phyloP scores from a whole-genome alignment of 2,113 vertebrate species.

The Cricetomys ansorgei region DNA sequence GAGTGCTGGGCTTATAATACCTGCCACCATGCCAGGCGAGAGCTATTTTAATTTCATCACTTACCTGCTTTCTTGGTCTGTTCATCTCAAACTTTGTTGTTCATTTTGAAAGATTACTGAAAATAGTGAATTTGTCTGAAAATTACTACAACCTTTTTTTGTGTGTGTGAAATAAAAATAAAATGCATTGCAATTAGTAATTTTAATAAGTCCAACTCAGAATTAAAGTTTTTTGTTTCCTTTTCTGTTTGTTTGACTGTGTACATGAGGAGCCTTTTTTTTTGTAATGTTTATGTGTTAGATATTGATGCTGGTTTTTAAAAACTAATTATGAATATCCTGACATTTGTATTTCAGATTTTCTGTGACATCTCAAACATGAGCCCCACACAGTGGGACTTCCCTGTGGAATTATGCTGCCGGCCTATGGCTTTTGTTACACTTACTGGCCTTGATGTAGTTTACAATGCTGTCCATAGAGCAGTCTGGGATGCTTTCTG shows the following conservation, averaged over 20 bases:
- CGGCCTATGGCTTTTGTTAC: conserved; percentile 99
- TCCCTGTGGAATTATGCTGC: conserved; percentile 98
- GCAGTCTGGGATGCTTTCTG: conserved; percentile 99
- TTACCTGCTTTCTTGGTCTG: conserved; percentile 18
- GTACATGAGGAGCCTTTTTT: conserved; percentile 18
- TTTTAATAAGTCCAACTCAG: not conserved
- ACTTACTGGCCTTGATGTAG: conserved; percentile 95
- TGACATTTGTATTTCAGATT: conserved; percentile 69
- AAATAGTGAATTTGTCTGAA: not conserved
- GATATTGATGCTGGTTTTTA: not conserved
- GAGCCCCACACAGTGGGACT: conserved; percentile 95
- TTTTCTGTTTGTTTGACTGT: not conserved
- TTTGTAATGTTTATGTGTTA: not conserved
- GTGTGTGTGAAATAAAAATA: not conserved
- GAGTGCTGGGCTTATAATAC: not conserved
- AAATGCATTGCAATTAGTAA: not conserved
- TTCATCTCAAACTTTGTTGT: not conserved
- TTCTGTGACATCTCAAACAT: conserved; percentile 75
- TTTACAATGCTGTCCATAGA: conserved; percentile 96
- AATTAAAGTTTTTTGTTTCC: not conserved
- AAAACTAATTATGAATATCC: not conserved
- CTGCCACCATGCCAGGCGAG: not conserved
- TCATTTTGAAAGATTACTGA: conserved; percentile 30
- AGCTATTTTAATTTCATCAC: not conserved
- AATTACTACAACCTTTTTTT: not conserved